Evolutionary conservation across 2,888 invertebrate genomes (phyloP), one percentile per base, ranked within the genome.

Genomic region (Pycnomerus fuliginosus): DNA sequence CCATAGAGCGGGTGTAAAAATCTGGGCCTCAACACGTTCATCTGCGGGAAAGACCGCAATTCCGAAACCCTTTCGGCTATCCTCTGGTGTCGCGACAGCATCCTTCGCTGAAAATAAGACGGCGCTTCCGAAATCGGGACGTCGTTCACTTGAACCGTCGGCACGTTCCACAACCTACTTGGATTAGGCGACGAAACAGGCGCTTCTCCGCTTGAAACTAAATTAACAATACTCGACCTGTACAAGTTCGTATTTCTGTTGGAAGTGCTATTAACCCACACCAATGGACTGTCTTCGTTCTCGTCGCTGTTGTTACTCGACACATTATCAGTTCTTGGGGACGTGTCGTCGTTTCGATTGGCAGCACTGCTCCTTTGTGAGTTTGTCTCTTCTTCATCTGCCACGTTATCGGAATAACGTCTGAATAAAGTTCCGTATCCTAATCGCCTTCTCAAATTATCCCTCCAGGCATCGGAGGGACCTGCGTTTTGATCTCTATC

Each of bases 141-240:
- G 55, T 83, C 82, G 52, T 82, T 82, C 17, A 83, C 78, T 54
- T 80, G 80, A 56, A 84, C 77, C 3, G 58, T 54, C 3, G 65
- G 64, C 7, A 65, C 56, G 35, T 58, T 65, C 62, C 62, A 64
- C 1, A 54, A 47, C 28, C 62, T 25, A 3, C 7, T 10, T 3
- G 5, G 3, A 3, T 3, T 25, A 8, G 11, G 8, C 25, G 25
- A 8, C 4, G 25, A 4, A 12, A 25, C 25, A 8, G 20, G 20
- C 4, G 20, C 20, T 3, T 31, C 29, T 39, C 16, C 33, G 40
- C 23, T 43, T 12, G 22, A 40, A 3, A 52, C 50, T 28, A 60
- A 38, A 29, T 58, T 61, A 7, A 60, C 55, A 31, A 61, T 60
- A 35, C 49, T 60, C 5, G 57, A 53, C 3, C 60, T 47, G 27